phyloP scores from a whole-genome alignment of 1,140 invertebrate genomes.

The Elymnias hypermnestra region DNA sequence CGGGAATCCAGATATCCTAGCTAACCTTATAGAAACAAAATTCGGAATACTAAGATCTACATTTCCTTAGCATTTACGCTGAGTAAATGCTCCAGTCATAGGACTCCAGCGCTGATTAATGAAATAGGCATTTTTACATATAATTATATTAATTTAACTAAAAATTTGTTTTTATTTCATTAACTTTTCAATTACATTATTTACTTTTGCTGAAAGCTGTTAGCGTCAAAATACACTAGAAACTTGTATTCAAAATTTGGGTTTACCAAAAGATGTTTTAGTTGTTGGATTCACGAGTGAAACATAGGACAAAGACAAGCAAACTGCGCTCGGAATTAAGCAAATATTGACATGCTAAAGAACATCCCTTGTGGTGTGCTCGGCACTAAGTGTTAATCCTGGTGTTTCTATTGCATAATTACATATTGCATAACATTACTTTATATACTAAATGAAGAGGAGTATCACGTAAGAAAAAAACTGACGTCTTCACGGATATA shows the following conservation, averaged over 20 bases:
- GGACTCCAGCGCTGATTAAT: neutral
- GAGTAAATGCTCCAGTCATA: too few species aligned
- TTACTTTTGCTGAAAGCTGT: too few species aligned
- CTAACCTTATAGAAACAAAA: too few species aligned
- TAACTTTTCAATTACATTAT: neutral
- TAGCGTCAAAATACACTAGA: too few species aligned
- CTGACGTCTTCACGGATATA: too few species aligned
- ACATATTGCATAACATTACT: too few species aligned
- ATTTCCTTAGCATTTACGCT: too few species aligned
- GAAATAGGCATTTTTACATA: neutral
- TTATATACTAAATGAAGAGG: too few species aligned
- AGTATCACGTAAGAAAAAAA: too few species aligned
- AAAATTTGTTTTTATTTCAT: neutral
- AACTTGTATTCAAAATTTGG: neutral
- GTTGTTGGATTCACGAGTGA: conserved; percentile 1
- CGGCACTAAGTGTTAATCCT: neutral
- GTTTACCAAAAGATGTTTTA: neutral
- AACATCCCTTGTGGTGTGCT: conserved; percentile 3
- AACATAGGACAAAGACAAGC: conserved; percentile 3
- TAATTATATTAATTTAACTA: neutral
- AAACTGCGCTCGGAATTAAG: conserved; percentile 5
- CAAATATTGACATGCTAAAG: conserved; percentile 2
- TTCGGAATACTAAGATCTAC: too few species aligned
- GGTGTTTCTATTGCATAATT: too few species aligned
- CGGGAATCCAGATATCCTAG: too few species aligned